These are phyloP conservation scores for Opisthocomus hoazin DNA, from an alignment of 2,113 vertebrate species.

Conservation along the genomic window DNA sequence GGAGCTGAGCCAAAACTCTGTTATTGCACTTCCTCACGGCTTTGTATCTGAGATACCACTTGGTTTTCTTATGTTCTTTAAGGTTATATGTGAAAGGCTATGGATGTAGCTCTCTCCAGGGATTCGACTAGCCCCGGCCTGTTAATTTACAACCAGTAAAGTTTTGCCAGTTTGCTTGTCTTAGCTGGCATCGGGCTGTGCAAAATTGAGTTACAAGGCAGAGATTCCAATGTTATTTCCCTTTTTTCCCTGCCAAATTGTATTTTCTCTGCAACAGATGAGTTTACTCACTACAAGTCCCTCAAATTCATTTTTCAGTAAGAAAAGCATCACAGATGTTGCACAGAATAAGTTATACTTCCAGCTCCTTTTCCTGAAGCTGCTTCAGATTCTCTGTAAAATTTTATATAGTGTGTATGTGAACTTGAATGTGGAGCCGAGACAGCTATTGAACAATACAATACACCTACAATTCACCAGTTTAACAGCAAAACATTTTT, in stretches of 20 bases:
- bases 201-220: not conserved
- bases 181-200: not conserved
- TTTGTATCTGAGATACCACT: accelerated
- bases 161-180: not conserved
- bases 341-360: not conserved
- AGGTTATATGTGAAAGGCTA: not conserved
- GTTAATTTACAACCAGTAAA: not conserved
- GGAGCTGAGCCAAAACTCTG: not conserved
- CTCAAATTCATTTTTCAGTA: not conserved
- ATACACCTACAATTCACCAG: accelerated
- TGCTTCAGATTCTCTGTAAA: not conserved
- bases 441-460: not conserved
- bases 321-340: not conserved
- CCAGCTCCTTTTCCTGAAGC: not conserved
- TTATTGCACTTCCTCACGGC: accelerated
- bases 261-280: not conserved
- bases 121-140: too few species aligned
- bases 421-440: not conserved
- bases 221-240: not conserved
- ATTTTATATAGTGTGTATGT: not conserved
- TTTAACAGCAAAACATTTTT: not conserved
- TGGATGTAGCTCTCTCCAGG: not conserved
- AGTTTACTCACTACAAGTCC: not conserved
- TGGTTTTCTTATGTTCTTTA: accelerated
- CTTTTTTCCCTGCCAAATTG: not conserved